A percentile compares a stretch with the other conserved stretches of the same genome.
Evolutionary conservation across 2,888 invertebrate genomes (phyloP).

Genomic region (Cephus pulcher): DNA sequence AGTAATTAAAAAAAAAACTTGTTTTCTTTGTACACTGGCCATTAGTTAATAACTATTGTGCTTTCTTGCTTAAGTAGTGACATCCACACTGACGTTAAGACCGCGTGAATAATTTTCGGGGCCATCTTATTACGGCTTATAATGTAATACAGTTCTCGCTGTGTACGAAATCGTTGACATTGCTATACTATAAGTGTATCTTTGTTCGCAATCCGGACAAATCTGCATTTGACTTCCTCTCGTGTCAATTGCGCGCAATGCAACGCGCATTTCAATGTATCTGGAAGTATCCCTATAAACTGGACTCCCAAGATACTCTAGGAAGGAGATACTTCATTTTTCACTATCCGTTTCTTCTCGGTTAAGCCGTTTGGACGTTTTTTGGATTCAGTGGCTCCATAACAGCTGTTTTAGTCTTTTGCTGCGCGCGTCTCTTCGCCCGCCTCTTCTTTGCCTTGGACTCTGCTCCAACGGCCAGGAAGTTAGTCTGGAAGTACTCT

Average conservation of each 20-base stretch:
- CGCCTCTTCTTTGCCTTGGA: slow-evolving; percentile 45
- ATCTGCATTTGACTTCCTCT: background rate
- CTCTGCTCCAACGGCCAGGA: slow-evolving; percentile 52
- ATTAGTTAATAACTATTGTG: background rate
- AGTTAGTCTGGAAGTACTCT: slow-evolving; percentile 67
- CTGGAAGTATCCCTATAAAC: background rate
- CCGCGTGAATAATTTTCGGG: background rate
- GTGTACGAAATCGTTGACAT: background rate
- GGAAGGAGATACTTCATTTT: background rate
- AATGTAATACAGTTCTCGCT: background rate
- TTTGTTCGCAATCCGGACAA: background rate
- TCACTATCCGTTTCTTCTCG: background rate
- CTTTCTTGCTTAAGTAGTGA: background rate
- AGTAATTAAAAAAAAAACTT: background rate
- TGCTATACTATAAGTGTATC: background rate
- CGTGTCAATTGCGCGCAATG: background rate
- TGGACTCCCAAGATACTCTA: background rate
- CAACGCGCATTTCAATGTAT: background rate
- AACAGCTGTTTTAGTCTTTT: slow-evolving; percentile 40
- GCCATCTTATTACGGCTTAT: background rate
- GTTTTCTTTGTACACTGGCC: background rate
- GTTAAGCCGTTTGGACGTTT: slow-evolving; percentile 41
- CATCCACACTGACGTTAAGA: background rate
- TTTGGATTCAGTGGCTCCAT: slow-evolving; percentile 54
- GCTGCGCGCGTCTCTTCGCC: slow-evolving; percentile 37